Evolutionary conservation across 1,140 invertebrate species (phyloP).

Genomic region (Drosophila ficusphila): DNA sequence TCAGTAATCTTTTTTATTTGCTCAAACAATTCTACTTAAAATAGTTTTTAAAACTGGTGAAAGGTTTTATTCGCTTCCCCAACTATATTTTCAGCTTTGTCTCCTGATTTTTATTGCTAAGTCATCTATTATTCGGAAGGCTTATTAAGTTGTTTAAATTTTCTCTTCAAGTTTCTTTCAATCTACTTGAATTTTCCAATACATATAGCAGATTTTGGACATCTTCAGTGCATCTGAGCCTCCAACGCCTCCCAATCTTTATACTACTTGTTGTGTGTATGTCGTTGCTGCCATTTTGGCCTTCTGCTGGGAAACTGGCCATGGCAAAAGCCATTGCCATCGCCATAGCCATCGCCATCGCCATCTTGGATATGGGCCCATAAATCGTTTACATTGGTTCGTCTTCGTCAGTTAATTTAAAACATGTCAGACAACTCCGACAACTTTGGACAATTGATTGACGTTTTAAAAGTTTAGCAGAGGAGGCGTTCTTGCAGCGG

Average conservation of each 20-base stretch:
- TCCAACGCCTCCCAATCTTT: neutral
- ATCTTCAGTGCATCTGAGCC: slow-evolving; percentile 37
- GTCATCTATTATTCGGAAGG: no score
- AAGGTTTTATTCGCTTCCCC: no score
- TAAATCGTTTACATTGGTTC: slow-evolving; percentile 78
- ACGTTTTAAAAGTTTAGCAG: slow-evolving; percentile 78
- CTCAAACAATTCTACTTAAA: no score
- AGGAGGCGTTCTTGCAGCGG: slow-evolving; percentile 62
- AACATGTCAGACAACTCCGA: slow-evolving; percentile 82
- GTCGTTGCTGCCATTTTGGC: no score
- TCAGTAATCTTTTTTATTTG: no score
- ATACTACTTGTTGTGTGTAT: slow-evolving; percentile 2
- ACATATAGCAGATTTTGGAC: slow-evolving; percentile 44
- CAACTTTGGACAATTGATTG: slow-evolving; percentile 83
- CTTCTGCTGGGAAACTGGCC: slow-evolving; percentile 19
- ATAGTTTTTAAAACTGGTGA: no score
- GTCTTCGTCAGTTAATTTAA: slow-evolving; percentile 83
- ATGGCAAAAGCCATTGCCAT: no score
- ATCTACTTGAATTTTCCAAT: slow-evolving; percentile 20
- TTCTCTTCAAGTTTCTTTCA: no score
- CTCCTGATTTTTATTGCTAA: no score
- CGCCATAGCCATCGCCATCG: no score
- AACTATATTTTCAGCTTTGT: no score
- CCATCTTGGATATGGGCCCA: slow-evolving; percentile 71
- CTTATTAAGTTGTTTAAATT: no score